Evolutionary conservation across 2,797 vertebrate species (phyloP).

Genomic region (Sebastes kiyomatsui): DNA sequence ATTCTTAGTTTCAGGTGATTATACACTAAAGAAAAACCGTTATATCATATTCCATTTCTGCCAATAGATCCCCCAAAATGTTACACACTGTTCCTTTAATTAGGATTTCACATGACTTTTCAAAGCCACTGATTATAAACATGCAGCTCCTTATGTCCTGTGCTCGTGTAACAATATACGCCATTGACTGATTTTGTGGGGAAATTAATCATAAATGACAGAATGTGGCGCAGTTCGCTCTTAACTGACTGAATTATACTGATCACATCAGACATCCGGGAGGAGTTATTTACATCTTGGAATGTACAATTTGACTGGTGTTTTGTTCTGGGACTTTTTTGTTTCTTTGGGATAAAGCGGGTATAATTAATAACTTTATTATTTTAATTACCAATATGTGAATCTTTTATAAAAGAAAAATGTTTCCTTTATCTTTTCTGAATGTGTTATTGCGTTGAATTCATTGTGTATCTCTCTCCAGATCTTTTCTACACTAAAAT

Average conservation of each 20-base stretch:
- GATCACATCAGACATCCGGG: background rate
- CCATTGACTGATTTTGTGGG: background rate
- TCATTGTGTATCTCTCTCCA: constrained; percentile 5
- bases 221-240: background rate
- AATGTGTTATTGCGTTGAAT: constrained; percentile 16
- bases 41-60: too few relatives aligned
- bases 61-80: too few relatives aligned
- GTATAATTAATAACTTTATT: constrained; percentile 61
- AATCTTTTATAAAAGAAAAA: constrained; percentile 65
- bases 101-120: constrained; percentile 1
- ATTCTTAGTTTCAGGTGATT: too few relatives aligned
- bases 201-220: constrained; percentile 14
- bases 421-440: constrained; percentile 21
- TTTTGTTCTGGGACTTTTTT: constrained; percentile 15
- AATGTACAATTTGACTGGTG: constrained; percentile 1
- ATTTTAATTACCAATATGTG: constrained; percentile 54
- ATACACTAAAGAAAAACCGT: too few relatives aligned
- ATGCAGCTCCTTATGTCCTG: background rate
- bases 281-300: background rate
- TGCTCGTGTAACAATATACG: background rate
- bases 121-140: constrained; percentile 12
- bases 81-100: background rate
- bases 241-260: constrained; percentile 3
- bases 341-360: constrained; percentile 46
- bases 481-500: background rate